These are phyloP conservation scores for Oncorhynchus keta DNA, from an alignment of 2,113 vertebrate genomes.

Conservation along the genomic window DNA sequence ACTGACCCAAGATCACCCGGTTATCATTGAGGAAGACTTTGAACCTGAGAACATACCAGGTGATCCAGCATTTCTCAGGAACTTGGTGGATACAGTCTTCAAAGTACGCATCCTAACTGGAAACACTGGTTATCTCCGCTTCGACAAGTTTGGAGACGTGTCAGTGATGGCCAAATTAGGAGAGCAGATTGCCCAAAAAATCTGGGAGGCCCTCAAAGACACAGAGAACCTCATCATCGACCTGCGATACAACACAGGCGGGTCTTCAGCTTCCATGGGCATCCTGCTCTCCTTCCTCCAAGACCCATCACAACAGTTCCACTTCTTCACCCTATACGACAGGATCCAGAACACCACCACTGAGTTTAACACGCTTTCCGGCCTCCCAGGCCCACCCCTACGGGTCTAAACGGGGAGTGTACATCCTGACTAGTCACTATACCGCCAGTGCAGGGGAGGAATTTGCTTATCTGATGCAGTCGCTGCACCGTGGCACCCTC, in stretches of 20 bases:
- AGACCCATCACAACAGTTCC: slow-evolving; percentile 57
- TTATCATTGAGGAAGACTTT: slow-evolving; percentile 32
- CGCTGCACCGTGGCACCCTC: slow-evolving; percentile 80
- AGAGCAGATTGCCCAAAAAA: slow-evolving; percentile 72
- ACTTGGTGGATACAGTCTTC: slow-evolving; percentile 74
- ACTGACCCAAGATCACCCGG: slow-evolving; percentile 39
- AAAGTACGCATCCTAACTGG: slow-evolving; percentile 77
- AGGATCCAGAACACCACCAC: slow-evolving; percentile 75
- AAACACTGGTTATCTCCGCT: slow-evolving; percentile 83
- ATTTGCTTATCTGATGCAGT: slow-evolving; percentile 88
- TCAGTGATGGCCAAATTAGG: slow-evolving; percentile 65
- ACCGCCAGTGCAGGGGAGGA: slow-evolving; percentile 84
- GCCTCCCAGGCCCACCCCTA: slow-evolving; percentile 71
- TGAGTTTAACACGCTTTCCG: slow-evolving; percentile 68
- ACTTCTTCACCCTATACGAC: slow-evolving; percentile 82
- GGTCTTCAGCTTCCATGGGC: slow-evolving; percentile 74
- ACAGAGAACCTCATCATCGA: slow-evolving; percentile 83
- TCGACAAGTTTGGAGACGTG: slow-evolving; percentile 77
- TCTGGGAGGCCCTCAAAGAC: slow-evolving; percentile 82
- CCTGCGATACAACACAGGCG: slow-evolving; percentile 80
- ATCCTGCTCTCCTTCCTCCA: slow-evolving; percentile 85
- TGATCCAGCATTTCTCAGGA: slow-evolving; percentile 56
- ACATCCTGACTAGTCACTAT: slow-evolving; percentile 82
- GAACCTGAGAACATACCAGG: slow-evolving; percentile 51
- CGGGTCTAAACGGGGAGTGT: slow-evolving; percentile 74